phyloP scores from a whole-genome alignment of 2,797 vertebrate genomes.

The Poecilia wingei region DNA sequence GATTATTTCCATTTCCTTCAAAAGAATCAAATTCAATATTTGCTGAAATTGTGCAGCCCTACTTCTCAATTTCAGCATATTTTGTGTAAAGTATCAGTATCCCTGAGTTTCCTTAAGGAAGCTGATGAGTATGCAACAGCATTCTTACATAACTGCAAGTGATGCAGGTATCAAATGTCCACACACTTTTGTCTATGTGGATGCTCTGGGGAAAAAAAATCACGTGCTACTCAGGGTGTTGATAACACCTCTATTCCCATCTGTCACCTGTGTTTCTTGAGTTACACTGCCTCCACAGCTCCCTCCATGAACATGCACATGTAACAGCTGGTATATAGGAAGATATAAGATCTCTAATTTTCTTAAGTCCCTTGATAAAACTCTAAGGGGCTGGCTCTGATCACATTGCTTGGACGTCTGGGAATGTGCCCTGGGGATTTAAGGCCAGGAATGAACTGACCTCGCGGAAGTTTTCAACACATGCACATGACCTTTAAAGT shows the following conservation, averaged over 20 bases:
- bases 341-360: conserved; percentile 56
- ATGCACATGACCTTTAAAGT: conserved; percentile 2
- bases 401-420: conserved; percentile 32
- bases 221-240: conserved; percentile 60
- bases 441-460: conserved; percentile 27
- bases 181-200: conserved; percentile 14
- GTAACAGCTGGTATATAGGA: conserved; percentile 57
- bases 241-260: conserved; percentile 67
- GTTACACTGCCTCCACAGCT: conserved; percentile 58
- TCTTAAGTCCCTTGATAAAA: conserved; percentile 60
- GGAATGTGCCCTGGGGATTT: conserved; percentile 16
- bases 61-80: neutral
- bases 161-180: conserved; percentile 42
- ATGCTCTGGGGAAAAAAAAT: conserved; percentile 37
- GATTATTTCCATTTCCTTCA: neutral
- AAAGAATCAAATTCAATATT: neutral
- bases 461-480: conserved; percentile 7
- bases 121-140: conserved; percentile 36
- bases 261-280: conserved; percentile 69
- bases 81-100: neutral
- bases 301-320: conserved; percentile 43
- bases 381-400: conserved; percentile 37
- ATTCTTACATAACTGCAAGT: conserved; percentile 37
- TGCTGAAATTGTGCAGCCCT: neutral
- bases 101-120: conserved; percentile 22